Percentiles rank a stretch among this genome's conserved stretches.
Evolutionary conservation across 2,888 invertebrate genomes (phyloP).

Genomic region (Trissolcus brochymenae): DNA sequence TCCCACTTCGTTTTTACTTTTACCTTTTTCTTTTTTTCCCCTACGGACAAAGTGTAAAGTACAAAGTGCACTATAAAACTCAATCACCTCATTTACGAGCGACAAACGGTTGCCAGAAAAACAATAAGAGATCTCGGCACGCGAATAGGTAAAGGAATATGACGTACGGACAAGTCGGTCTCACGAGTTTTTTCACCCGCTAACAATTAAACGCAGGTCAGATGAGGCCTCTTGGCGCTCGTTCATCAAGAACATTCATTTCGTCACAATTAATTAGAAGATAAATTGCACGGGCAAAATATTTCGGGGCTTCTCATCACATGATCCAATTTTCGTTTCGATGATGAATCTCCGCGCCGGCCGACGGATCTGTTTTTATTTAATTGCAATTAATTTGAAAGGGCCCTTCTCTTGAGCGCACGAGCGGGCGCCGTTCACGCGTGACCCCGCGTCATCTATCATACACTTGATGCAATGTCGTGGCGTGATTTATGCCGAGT

Average conservation of each 20-base stretch:
- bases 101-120: conserved; percentile 21
- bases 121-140: conserved; percentile 16
- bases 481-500: conserved; percentile 47
- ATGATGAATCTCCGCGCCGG: conserved; percentile 1
- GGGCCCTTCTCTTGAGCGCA: conserved; percentile 7
- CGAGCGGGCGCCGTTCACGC: conserved; percentile 15
- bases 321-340: conserved; percentile 17
- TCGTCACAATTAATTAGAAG: conserved; percentile 5
- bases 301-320: not conserved
- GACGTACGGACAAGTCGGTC: conserved; percentile 22
- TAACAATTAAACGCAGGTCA: not conserved
- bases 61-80: conserved; percentile 28
- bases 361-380: conserved; percentile 39
- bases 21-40: conserved; percentile 2
- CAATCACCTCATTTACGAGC: conserved; percentile 31
- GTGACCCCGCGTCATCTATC: conserved; percentile 38
- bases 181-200: no score
- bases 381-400: conserved; percentile 43
- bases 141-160: conserved; percentile 28
- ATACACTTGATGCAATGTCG: conserved; percentile 50
- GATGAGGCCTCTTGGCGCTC: conserved; percentile 1
- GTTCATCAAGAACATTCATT: conserved; percentile 14
- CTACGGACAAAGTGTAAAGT: conserved; percentile 18
- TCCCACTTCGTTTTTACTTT: not conserved
- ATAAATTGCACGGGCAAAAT: conserved; percentile 16